These are phyloP conservation scores for Tethya wilhelma DNA, from an alignment of 37 sponge, comb jelly and placozoan species.

Conservation along the genomic window DNA sequence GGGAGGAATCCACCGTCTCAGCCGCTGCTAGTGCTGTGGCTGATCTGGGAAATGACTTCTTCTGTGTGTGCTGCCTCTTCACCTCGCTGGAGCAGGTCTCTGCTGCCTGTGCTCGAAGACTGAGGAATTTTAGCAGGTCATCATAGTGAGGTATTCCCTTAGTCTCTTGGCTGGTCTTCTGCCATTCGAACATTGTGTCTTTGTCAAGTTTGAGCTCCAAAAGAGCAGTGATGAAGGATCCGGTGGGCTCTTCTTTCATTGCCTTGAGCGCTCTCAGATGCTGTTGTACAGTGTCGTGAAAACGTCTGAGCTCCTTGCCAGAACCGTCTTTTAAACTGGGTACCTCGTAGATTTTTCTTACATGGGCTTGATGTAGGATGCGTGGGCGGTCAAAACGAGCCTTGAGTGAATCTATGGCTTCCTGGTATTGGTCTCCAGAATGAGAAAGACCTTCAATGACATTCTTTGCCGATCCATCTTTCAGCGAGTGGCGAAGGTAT, in stretches of 20 bases:
- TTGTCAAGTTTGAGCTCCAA: slow-evolving; percentile 38
- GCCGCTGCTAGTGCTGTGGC: background rate
- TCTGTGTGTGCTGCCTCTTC: background rate
- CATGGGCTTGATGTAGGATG: slow-evolving; percentile 42
- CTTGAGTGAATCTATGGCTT: slow-evolving; percentile 36
- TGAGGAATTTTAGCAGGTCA: slow-evolving; percentile 27
- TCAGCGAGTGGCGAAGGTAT: slow-evolving; percentile 38
- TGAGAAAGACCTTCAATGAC: slow-evolving; percentile 44
- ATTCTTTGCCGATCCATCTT: slow-evolving; percentile 41
- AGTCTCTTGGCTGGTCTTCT: slow-evolving; percentile 19
- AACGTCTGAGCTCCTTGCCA: slow-evolving; percentile 29
- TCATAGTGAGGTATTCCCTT: slow-evolving; percentile 23
- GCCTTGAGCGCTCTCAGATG: slow-evolving; percentile 34
- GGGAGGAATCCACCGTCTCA: background rate
- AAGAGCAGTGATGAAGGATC: slow-evolving; percentile 44
- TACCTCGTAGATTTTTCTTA: slow-evolving; percentile 21
- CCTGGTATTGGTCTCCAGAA: slow-evolving; percentile 38
- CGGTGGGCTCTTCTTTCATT: slow-evolving; percentile 32
- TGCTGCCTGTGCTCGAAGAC: slow-evolving; percentile 29
- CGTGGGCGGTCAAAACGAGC: slow-evolving; percentile 45
- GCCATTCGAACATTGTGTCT: slow-evolving; percentile 50
- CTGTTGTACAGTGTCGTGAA: slow-evolving; percentile 30
- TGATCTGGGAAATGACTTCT: slow-evolving; percentile 10
- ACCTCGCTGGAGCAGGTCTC: slow-evolving; percentile 11
- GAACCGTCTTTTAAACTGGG: slow-evolving; percentile 34